Conservation (phyloP, 2,888 invertebrate species). For the Scaeva pyrastri region DNA sequence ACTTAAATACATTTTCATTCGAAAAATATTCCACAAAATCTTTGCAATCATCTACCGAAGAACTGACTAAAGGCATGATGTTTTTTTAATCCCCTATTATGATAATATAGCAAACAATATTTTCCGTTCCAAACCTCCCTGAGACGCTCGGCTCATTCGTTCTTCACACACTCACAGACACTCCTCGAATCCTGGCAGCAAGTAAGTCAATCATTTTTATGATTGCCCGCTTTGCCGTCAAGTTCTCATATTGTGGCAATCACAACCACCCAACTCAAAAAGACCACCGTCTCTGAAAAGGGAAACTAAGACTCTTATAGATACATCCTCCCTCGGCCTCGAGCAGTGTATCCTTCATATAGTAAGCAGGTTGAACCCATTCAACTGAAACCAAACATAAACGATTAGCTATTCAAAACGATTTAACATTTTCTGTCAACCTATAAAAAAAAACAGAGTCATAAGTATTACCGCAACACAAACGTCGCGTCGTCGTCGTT, state of each 20-base stretch:
- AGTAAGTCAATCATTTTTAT: slow-evolving; percentile 65
- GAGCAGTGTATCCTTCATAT: slow-evolving; percentile 14
- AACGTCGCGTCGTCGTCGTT: too few species aligned
- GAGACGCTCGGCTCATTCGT: not conserved
- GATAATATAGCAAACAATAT: slow-evolving; percentile 37
- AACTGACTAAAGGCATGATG: slow-evolving; percentile 49
- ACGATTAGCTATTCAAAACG: slow-evolving; percentile 75
- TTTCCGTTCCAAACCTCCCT: not conserved
- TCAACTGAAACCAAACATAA: slow-evolving; percentile 75
- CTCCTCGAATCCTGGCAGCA: slow-evolving; percentile 3
- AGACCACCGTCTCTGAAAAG: slow-evolving; percentile 36
- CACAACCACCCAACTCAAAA: slow-evolving; percentile 76
- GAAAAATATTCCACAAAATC: slow-evolving; percentile 17
- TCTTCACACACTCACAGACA: slow-evolving; percentile 6
- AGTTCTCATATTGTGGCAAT: slow-evolving; percentile 81
- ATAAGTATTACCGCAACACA: slow-evolving; percentile 62
- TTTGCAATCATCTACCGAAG: slow-evolving; percentile 47
- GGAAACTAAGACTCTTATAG: slow-evolving; percentile 51
- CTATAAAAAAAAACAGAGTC: slow-evolving; percentile 51
- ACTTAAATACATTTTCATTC: slow-evolving; percentile 61
- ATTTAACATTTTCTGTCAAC: slow-evolving; percentile 57
- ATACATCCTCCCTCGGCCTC: slow-evolving; percentile 58
- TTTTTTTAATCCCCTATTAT: slow-evolving; percentile 56
- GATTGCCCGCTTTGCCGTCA: slow-evolving; percentile 65
- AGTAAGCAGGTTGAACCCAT: slow-evolving; percentile 68